Evolutionary conservation across 2,113 vertebrate genomes (phyloP).

Genomic region (Heptranchias perlo): DNA sequence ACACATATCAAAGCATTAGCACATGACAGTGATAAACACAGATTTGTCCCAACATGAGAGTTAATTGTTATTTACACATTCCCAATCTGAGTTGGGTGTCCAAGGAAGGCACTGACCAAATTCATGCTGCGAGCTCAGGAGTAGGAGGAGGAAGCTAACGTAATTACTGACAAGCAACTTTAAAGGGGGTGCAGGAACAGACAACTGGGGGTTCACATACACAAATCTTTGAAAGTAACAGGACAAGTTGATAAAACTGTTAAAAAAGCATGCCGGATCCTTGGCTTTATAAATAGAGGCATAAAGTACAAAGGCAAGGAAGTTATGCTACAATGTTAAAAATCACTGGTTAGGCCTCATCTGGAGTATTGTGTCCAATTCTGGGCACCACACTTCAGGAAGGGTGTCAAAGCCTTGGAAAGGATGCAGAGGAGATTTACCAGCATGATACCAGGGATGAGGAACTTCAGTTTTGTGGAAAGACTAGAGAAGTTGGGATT

Average conservation of each 20-base stretch:
- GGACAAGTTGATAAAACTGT: neutral
- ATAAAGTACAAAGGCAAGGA: neutral
- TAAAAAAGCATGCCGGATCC: neutral
- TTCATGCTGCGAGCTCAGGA: neutral
- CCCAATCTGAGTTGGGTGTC: neutral
- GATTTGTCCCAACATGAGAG: neutral
- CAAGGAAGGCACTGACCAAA: neutral
- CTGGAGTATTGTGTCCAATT: neutral
- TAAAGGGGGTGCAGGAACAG: neutral
- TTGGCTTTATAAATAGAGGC: neutral
- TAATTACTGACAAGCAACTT: neutral
- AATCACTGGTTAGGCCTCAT: neutral
- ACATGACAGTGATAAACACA: neutral
- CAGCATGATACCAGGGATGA: too few species aligned
- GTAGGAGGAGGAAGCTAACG: neutral
- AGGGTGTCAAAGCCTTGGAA: neutral
- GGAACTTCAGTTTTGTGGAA: neutral
- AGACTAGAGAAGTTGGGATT: neutral
- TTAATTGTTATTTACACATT: neutral
- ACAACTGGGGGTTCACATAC: neutral
- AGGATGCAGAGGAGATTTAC: neutral
- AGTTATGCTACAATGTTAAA: neutral
- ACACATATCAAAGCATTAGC: neutral
- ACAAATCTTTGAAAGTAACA: neutral
- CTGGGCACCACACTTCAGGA: neutral